Conservation (phyloP, 2,888 invertebrate species). For the Mesorhabditis spiculigera region DNA sequence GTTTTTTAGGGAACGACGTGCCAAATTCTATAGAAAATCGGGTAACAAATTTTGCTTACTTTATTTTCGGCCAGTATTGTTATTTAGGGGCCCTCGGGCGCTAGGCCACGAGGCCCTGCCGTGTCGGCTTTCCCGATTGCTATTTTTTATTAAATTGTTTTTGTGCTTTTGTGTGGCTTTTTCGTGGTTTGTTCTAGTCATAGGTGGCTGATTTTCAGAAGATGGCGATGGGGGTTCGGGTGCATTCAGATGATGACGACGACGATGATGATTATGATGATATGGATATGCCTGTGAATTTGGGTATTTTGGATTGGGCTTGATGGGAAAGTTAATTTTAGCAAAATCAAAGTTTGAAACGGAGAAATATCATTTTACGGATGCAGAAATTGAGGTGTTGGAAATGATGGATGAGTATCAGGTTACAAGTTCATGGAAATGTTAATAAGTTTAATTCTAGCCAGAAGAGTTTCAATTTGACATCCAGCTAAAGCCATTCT, state of each 20-base stretch:
- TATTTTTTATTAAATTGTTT: background rate
- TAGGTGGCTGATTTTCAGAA: background rate
- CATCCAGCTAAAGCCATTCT: conserved; percentile 84
- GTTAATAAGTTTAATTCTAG: conserved; percentile 1
- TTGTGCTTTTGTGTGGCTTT: background rate
- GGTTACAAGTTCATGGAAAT: conserved; percentile 3
- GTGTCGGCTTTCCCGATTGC: too few relatives aligned
- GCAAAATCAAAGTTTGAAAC: background rate
- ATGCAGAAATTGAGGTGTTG: conserved; percentile 12
- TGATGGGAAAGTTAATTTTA: background rate
- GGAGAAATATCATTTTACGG: conserved; percentile 8
- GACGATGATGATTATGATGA: conserved; percentile 4
- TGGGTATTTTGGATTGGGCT: background rate
- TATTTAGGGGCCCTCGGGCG: too few relatives aligned
- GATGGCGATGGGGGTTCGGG: conserved; percentile 2
- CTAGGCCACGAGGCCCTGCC: too few relatives aligned
- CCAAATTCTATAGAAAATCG: too few relatives aligned
- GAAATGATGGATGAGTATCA: conserved; percentile 11
- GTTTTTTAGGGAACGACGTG: background rate
- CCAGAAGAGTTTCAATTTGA: conserved; percentile 72
- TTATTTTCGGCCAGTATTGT: too few relatives aligned
- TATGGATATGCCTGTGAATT: background rate
- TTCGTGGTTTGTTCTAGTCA: background rate
- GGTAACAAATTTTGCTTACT: too few relatives aligned
- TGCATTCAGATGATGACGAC: background rate